Evolutionary conservation across 2,888 invertebrate genomes (phyloP), one percentile per base, ranked within the genome.

Genomic region (Ectemnius cavifrons): DNA sequence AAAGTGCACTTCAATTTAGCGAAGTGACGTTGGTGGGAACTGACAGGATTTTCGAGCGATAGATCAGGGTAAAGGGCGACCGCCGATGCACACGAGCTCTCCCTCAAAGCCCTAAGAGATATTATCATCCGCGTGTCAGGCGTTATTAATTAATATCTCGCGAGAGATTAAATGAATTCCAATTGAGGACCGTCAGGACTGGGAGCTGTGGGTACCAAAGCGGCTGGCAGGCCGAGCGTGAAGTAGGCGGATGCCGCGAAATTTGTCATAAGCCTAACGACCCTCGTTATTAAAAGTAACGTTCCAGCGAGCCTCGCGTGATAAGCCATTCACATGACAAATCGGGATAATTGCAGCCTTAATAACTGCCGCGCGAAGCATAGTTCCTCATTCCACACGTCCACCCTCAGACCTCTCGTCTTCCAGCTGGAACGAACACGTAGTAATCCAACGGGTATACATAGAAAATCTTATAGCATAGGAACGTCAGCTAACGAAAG

Each of bases 231-330:
- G 23, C 84, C 79, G 73, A 84, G 85, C 87, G 86, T 85, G 75
- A 87, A 85, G 75, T 70, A 73, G 69, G 83, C 75, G 85, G 83
- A 80, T 79, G 83, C 75, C 81, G 77, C 84, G 87, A 89, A 89
- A 89, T 89, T 89, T 88, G 87, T 89, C 89, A 90, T 88, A 89
- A 88, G 86, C 86, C 86, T 89, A 90, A 89, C 88, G 89, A 90
- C 87, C 90, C 90, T 87, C 87, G 87, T 89, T 89, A 90, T 90
- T 89, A 89, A 90, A 90, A 90, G 88, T 88, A 89, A 89, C 90
- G 88, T 89, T 87, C 86, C 85, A 87, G 81, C 86, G 88, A 89
- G 37, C 80, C 87, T 86, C 82, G 82, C 84, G 82, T 78, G 81
- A 79, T 81, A 84, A 86, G 86, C 88, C 88, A 81, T 86, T 85